phyloP scores from a whole-genome alignment of 1,140 invertebrate species.

The Drosophila persimilis region DNA sequence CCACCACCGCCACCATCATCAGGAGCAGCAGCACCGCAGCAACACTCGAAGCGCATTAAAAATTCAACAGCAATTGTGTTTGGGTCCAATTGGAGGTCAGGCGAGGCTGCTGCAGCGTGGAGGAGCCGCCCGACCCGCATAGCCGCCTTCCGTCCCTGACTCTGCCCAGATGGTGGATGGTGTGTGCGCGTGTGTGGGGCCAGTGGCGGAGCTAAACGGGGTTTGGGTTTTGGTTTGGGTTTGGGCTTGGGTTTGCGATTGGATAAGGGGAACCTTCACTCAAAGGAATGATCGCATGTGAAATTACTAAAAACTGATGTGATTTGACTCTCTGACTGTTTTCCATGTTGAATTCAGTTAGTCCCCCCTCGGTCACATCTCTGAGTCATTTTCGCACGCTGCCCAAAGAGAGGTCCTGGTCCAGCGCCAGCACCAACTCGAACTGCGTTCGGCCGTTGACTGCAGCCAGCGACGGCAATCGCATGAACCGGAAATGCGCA shows the following conservation, averaged over 20 bases:
- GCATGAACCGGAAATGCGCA: slow-evolving; percentile 74
- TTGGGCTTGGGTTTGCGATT: too few species aligned
- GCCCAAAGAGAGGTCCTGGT: too few species aligned
- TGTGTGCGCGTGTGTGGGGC: neutral
- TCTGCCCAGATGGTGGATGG: neutral
- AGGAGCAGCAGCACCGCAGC: slow-evolving; percentile 25
- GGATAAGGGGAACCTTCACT: too few species aligned
- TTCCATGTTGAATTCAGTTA: neutral
- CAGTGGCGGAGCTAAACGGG: slow-evolving; percentile 18
- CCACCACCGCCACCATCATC: neutral
- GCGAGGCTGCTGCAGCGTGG: neutral
- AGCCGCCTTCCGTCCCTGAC: neutral
- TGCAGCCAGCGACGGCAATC: slow-evolving; percentile 42
- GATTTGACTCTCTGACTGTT: too few species aligned
- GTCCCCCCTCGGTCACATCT: neutral
- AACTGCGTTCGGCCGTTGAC: slow-evolving; percentile 24
- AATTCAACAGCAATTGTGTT: slow-evolving; percentile 71
- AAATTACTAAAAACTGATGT: neutral
- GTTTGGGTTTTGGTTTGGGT: too few species aligned
- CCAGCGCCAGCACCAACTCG: neutral
- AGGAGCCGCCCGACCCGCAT: neutral
- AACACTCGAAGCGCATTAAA: slow-evolving; percentile 59
- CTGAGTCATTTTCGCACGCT: too few species aligned
- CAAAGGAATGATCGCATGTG: too few species aligned
- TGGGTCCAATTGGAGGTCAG: slow-evolving; percentile 64